These are phyloP conservation scores for Salminus brasiliensis DNA, from an alignment of 2,113 vertebrate genomes.

Conservation along the genomic window DNA sequence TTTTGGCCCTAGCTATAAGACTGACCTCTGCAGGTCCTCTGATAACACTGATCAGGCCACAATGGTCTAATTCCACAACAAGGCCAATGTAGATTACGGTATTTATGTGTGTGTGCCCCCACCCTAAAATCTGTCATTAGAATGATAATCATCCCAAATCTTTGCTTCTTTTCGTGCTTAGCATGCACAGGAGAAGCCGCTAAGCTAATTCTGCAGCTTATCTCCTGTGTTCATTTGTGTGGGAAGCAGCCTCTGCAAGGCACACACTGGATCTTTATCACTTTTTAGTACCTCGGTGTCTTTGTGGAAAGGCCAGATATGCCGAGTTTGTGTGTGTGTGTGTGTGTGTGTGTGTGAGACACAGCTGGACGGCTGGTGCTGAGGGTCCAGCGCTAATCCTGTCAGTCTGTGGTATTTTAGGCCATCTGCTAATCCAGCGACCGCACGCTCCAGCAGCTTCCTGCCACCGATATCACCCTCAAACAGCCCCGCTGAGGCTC, in stretches of 20 bases:
- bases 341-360: not conserved
- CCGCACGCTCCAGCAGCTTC: not conserved
- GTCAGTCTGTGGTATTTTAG: conserved; percentile 48
- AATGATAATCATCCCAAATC: conserved; percentile 41
- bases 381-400: conserved; percentile 43
- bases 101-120: conserved; percentile 33
- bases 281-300: conserved; percentile 26
- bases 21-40: conserved; percentile 36
- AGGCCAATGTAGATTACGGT: conserved; percentile 37
- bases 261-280: conserved; percentile 50
- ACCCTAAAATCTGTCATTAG: conserved; percentile 42
- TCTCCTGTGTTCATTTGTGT: conserved; percentile 38
- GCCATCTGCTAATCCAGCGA: conserved; percentile 43
- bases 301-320: conserved; percentile 41
- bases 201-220: conserved; percentile 50
- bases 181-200: conserved; percentile 31
- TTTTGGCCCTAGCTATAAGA: not conserved
- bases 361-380: conserved; percentile 34
- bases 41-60: conserved; percentile 35
- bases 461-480: conserved; percentile 12
- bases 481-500: conserved; percentile 6
- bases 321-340: not conserved
- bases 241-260: conserved; percentile 36
- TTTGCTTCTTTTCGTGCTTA: conserved; percentile 17
- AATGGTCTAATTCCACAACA: conserved; percentile 28